These are phyloP conservation scores for Folsomia candida DNA, from an alignment of 2,888 invertebrate genomes.

Conservation along the genomic window DNA sequence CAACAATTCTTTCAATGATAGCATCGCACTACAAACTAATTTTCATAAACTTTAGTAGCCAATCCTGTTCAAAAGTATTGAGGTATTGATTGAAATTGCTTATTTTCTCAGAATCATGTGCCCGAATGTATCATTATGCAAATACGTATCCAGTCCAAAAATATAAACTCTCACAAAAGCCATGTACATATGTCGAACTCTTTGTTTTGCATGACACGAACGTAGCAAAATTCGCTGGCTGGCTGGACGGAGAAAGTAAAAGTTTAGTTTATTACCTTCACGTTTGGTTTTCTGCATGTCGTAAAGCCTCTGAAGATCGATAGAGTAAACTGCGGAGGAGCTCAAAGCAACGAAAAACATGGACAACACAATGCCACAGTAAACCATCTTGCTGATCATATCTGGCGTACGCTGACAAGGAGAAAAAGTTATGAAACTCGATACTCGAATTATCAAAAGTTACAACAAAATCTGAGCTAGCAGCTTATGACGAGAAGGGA, in stretches of 20 bases:
- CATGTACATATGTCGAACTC: no score
- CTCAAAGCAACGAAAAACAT: slow-evolving; percentile 49
- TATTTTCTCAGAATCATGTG: no score
- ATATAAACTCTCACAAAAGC: no score
- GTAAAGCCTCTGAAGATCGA: slow-evolving; percentile 49
- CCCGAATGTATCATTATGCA: no score
- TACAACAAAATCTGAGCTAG: slow-evolving; percentile 15
- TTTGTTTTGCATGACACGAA: no score
- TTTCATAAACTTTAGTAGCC: no score
- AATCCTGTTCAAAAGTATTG: no score
- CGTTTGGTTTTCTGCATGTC: slow-evolving; percentile 50
- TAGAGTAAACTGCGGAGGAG: slow-evolving; percentile 50
- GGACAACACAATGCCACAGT: slow-evolving; percentile 43
- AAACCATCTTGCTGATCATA: slow-evolving; percentile 49
- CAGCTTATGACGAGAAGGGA: background rate
- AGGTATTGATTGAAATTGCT: no score
- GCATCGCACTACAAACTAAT: no score
- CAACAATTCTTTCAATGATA: no score
- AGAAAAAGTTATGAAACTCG: background rate
- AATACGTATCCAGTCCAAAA: no score
- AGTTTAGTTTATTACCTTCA: slow-evolving; percentile 42
- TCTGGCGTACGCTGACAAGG: background rate
- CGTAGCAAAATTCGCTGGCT: background rate
- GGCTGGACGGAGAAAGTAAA: background rate
- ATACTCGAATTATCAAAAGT: background rate